phyloP scores from a whole-genome alignment of 1,140 invertebrate genomes.

The Sarcophaga bullata region DNA sequence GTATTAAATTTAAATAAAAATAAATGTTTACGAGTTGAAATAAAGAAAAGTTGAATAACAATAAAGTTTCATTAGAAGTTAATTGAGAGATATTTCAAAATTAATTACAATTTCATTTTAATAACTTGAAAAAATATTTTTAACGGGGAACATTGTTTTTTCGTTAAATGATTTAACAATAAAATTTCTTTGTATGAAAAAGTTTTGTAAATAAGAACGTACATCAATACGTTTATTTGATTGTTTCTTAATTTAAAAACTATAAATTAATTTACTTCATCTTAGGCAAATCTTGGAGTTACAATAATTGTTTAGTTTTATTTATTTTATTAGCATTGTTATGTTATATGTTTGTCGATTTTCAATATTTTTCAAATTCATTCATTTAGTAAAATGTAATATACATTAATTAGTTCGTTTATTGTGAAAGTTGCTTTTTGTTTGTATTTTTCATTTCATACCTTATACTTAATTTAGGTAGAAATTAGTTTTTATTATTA shows the following conservation, averaged over 20 bases:
- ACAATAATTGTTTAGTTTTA: background rate
- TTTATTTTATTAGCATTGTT: background rate
- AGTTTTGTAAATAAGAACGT: too few relatives aligned
- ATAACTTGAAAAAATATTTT: too few relatives aligned
- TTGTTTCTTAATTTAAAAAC: background rate
- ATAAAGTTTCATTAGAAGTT: too few relatives aligned
- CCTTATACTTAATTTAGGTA: background rate
- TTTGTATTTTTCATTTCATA: constrained; percentile 2
- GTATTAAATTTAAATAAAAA: too few relatives aligned
- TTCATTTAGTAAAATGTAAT: constrained; percentile 3
- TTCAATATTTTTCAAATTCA: background rate
- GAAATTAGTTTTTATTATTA: background rate
- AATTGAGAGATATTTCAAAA: too few relatives aligned
- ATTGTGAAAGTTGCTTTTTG: constrained; percentile 31
- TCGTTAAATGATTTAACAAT: too few relatives aligned
- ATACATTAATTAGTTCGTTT: constrained; percentile 32
- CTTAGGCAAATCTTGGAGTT: constrained; percentile 25
- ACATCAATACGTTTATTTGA: too few relatives aligned
- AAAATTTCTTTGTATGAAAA: too few relatives aligned
- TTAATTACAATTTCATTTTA: too few relatives aligned
- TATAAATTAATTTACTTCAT: background rate
- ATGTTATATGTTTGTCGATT: background rate
- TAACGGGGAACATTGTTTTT: too few relatives aligned
- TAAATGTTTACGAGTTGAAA: too few relatives aligned
- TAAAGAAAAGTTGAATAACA: too few relatives aligned